Evolutionary conservation across 2,888 invertebrate species (phyloP).

Genomic region (Argyra leucocephala): DNA sequence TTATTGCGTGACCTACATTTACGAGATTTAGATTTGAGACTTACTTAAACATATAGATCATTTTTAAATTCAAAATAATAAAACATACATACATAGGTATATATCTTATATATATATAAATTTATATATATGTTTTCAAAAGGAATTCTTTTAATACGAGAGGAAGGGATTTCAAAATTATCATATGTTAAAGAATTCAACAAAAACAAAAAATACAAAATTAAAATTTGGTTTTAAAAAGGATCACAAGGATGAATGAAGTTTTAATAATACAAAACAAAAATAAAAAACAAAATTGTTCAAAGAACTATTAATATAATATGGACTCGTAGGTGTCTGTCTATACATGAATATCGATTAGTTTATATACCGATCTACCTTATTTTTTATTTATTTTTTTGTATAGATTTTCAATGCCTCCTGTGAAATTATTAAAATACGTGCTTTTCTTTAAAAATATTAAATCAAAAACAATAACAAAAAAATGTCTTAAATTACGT

Average conservation of each 20-base stretch:
- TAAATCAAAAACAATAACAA: no score
- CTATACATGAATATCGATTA: conserved; percentile 8
- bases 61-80: background rate
- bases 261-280: no score
- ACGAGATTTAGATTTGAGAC: background rate
- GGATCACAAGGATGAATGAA: no score
- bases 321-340: background rate
- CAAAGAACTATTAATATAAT: background rate
- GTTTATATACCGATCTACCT: conserved; percentile 1
- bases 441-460: conserved; percentile 8
- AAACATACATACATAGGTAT: no score
- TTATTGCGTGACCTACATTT: background rate
- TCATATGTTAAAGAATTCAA: no score
- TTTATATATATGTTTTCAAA: background rate
- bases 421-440: background rate
- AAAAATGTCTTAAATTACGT: conserved; percentile 10
- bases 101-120: no score
- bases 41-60: background rate
- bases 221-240: no score
- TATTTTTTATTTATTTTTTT: background rate
- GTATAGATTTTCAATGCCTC: background rate
- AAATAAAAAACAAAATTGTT: background rate
- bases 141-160: no score
- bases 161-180: no score
- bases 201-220: no score